These are phyloP conservation scores for Phyllostomus hastatus DNA, from an alignment of 2,113 vertebrate genomes.

Conservation along the genomic window DNA sequence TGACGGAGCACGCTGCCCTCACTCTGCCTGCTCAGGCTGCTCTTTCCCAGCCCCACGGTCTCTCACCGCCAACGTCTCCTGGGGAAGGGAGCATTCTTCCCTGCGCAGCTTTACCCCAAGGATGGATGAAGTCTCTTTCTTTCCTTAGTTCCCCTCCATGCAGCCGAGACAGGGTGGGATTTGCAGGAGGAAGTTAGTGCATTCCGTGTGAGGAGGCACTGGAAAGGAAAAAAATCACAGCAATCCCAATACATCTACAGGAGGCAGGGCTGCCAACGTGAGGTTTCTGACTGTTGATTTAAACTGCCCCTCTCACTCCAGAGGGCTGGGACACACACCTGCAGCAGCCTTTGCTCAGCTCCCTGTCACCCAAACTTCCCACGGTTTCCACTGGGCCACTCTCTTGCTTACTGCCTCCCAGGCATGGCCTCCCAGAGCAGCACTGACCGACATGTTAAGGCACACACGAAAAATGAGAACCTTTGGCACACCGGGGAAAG, in stretches of 20 bases:
- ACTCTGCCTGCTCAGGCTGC: neutral
- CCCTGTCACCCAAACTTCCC: neutral
- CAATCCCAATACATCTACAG: neutral
- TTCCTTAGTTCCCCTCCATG: neutral
- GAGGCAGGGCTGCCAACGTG: neutral
- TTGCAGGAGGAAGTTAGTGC: neutral
- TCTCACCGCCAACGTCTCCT: neutral
- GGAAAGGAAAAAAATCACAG: constrained; percentile 13
- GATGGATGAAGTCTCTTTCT: neutral
- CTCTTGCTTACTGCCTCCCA: neutral
- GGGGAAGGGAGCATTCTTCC: neutral
- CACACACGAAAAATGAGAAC: neutral
- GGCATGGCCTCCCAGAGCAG: neutral
- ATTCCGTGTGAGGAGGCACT: neutral
- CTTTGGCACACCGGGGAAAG: neutral
- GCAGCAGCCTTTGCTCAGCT: neutral
- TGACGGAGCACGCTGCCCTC: neutral
- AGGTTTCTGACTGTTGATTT: neutral
- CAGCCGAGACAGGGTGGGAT: neutral
- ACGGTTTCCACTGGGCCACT: neutral
- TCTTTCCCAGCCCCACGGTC: neutral
- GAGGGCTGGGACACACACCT: neutral
- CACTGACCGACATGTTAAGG: neutral
- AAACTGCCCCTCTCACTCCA: neutral
- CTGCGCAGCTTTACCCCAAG: neutral